Base-by-base conservation (phyloP, 2,797 vertebrate genomes). In the Tapera naevia region DNA sequence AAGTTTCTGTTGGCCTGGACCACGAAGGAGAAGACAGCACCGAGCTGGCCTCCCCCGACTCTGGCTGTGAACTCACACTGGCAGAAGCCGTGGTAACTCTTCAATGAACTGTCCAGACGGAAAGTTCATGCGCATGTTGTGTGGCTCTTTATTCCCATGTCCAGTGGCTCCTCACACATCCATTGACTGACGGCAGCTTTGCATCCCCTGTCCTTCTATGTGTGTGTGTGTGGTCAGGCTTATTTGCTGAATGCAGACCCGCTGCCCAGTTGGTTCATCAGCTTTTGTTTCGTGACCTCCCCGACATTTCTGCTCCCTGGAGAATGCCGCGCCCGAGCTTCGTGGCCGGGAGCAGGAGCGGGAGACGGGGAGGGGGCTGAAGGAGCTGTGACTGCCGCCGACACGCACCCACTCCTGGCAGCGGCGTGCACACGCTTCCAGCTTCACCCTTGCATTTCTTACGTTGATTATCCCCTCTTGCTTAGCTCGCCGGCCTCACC, bases 71-170 rank as follows among this genome's bases (percentile, higher is more conserved):
- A 94, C 97, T 98, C 88, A 97, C 97, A 35, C 95, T 98, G 96
- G 97, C 97, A 30, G 98, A 98, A 97, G 96, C 97, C 45, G 88
- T 96, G 98, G 98, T 98, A 98, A 97, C 97, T 97, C 94, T 96
- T 90, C 94, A 30, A 86, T 95, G 97, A 97, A 95, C 96, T 94
- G 93, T 92, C 95, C 91, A 0, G 46, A 71, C 9, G 80, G 96
- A 96, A 95, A 94, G 83, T 96, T 94, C 95, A 81, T 96, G 93
- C 92, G 98, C 98, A 98, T 98, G 98, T 93, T 97, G 57, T 83
- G 96, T 98, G 97, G 97, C 89, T 97, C 93, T 94, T 93, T 96
- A 93, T 97, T 95, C 91, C 90, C 96, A 54, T 97, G 97, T 93
- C 85, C 96, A 72, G 96, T 96, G 93, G 88, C 95, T 94, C 96